These are phyloP conservation scores for Eupelmus urozonus DNA, from an alignment of 2,888 invertebrate genomes.

Conservation along the genomic window DNA sequence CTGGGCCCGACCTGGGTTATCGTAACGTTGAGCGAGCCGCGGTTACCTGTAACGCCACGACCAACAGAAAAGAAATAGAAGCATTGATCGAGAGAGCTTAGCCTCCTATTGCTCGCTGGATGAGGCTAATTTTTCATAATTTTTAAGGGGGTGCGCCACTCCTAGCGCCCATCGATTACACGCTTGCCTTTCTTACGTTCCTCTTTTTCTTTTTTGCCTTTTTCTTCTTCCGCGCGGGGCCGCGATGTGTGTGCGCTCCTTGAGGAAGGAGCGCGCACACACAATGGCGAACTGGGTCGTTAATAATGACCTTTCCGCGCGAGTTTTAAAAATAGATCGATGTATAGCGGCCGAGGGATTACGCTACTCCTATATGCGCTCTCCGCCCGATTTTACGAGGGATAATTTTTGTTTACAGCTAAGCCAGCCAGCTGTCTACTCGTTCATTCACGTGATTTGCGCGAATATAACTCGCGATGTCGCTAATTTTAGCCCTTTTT, in stretches of 20 bases:
- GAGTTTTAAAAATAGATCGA: conserved; percentile 39
- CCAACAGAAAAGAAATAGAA: too few relatives aligned
- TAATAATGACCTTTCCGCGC: conserved; percentile 53
- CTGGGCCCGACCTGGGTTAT: conserved; percentile 73
- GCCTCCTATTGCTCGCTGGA: too few relatives aligned
- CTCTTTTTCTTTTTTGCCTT: background rate
- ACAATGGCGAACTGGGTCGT: conserved; percentile 43
- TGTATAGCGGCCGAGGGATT: background rate
- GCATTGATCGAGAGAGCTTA: too few relatives aligned
- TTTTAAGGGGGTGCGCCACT: conserved; percentile 4
- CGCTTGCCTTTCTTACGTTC: background rate
- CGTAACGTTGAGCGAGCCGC: conserved; percentile 74
- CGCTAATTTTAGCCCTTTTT: background rate
- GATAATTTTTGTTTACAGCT: conserved; percentile 32
- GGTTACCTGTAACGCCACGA: conserved; percentile 70
- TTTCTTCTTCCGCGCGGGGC: background rate
- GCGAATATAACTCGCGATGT: background rate
- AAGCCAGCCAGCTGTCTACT: background rate
- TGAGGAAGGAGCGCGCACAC: too few relatives aligned
- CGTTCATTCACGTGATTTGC: background rate
- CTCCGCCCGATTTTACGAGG: background rate
- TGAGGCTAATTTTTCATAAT: too few relatives aligned
- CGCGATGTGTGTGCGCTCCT: background rate
- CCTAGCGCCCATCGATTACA: conserved; percentile 28
- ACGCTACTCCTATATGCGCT: background rate